These are phyloP conservation scores for Leuctra nigra DNA, from an alignment of 2,888 invertebrate genomes.

Conservation along the genomic window DNA sequence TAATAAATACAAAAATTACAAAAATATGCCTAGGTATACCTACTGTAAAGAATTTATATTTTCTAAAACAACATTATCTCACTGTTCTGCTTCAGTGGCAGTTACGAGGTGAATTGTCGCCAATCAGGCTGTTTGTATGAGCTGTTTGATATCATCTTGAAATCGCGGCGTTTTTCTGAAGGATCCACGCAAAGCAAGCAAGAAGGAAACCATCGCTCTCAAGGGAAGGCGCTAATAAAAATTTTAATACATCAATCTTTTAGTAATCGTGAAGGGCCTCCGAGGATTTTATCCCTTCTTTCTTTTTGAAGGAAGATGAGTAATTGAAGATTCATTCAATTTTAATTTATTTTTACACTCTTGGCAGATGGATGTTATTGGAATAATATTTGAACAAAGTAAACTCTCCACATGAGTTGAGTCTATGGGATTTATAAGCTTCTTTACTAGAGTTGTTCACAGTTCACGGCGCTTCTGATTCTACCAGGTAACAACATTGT, in stretches of 20 bases:
- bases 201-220: conserved; percentile 18
- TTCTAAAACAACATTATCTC: no score
- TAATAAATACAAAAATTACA: no score
- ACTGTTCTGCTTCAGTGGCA: no score
- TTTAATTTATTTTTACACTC: background rate
- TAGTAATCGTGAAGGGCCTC: conserved; percentile 8
- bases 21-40: no score
- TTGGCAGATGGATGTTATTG: background rate
- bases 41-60: no score
- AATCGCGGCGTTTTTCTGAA: background rate
- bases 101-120: no score
- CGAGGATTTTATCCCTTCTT: background rate
- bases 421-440: background rate
- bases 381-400: background rate
- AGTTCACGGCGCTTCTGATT: background rate
- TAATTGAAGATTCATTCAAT: conserved; percentile 17
- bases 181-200: background rate
- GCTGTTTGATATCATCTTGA: no score
- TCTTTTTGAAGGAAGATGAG: conserved; percentile 1
- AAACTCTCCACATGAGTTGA: background rate
- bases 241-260: conserved; percentile 27
- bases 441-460: background rate
- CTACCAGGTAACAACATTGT: background rate
- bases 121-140: no score
- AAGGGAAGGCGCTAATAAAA: conserved; percentile 23